phyloP scores from a whole-genome alignment of 2,888 invertebrate genomes.

The Choreutis nemorana region DNA sequence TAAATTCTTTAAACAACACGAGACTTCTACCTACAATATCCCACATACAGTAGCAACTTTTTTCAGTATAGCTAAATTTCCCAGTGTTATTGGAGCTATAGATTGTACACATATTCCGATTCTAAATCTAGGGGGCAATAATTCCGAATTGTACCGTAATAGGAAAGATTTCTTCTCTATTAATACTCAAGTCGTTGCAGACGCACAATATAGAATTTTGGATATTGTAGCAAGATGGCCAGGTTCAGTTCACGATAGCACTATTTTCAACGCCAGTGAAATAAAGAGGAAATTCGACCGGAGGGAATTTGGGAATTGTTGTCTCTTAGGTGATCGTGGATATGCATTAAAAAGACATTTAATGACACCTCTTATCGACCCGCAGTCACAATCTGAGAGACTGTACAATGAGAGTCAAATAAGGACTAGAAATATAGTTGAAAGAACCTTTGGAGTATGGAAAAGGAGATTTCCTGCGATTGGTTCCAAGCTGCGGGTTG shows the following conservation, averaged over 20 bases:
- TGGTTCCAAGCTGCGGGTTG: neutral
- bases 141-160: conserved; percentile 1
- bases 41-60: conserved; percentile 1
- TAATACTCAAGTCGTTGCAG: conserved; percentile 1
- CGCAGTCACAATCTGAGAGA: conserved; percentile 7
- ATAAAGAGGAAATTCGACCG: neutral
- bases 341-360: conserved; percentile 7
- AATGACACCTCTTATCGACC: conserved; percentile 10
- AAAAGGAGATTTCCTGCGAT: conserved; percentile 13
- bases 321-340: conserved; percentile 5
- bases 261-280: conserved; percentile 1
- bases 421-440: conserved; percentile 12
- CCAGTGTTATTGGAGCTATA: conserved; percentile 2
- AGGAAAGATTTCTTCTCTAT: conserved; percentile 2
- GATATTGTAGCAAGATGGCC: conserved; percentile 1
- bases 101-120: conserved; percentile 4
- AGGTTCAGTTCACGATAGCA: conserved; percentile 2
- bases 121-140: conserved; percentile 1
- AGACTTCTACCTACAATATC: no score
- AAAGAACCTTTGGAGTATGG: conserved; percentile 14
- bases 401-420: conserved; percentile 12
- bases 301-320: neutral
- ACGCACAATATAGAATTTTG: conserved; percentile 1
- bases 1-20: no score
- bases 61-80: conserved; percentile 1